Percentiles rank a stretch among this genome's conserved stretches.
Evolutionary conservation across 1,140 invertebrate species (phyloP).

Genomic region (Caenorhabditis remanei): DNA sequence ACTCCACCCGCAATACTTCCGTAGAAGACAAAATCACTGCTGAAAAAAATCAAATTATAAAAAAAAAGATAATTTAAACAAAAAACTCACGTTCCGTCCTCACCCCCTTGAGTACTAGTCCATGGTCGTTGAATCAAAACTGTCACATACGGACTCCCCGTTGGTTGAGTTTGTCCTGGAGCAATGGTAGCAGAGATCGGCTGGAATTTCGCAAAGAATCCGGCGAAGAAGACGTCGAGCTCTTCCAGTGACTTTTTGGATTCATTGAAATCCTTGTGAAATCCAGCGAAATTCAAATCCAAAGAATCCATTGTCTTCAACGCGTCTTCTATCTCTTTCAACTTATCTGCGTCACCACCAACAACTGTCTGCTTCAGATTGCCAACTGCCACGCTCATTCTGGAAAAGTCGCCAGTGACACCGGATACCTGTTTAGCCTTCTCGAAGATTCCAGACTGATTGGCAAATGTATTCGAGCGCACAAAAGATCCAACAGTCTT

Average conservation of each 20-base stretch:
- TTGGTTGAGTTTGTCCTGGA: no score
- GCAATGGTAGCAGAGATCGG: no score
- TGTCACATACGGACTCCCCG: no score
- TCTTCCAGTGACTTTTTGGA: neutral
- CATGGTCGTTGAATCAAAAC: no score
- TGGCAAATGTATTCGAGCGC: neutral
- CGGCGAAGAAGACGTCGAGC: neutral
- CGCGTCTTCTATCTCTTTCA: neutral
- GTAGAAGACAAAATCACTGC: no score
- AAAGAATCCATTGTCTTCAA: neutral
- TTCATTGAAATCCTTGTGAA: neutral
- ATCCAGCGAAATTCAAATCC: neutral
- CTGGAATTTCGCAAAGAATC: no score
- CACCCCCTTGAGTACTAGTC: no score
- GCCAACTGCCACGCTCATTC: neutral
- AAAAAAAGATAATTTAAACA: no score
- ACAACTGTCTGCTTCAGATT: neutral
- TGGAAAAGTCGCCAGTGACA: neutral
- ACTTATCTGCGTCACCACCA: neutral
- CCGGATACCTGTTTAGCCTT: neutral
- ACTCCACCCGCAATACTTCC: no score
- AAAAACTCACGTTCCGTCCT: no score
- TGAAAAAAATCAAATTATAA: no score
- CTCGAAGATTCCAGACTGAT: neutral
- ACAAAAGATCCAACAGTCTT: neutral